A percentile compares a stretch with the other conserved stretches of the same genome.
Conservation (phyloP, 2,113 vertebrate genomes). For the Dryoscopus gambensis region DNA sequence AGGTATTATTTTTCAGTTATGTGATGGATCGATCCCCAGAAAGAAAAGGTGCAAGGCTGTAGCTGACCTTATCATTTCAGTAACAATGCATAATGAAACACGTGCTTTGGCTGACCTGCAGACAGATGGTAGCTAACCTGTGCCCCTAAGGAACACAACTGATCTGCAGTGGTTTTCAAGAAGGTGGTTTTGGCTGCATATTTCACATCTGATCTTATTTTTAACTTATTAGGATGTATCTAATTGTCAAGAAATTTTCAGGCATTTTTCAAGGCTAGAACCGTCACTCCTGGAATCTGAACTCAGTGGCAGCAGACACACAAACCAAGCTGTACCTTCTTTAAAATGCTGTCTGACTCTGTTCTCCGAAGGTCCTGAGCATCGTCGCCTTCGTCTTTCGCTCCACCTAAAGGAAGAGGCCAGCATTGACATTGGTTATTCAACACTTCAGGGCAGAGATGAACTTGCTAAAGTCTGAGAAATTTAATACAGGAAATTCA, state of each 20-base stretch:
- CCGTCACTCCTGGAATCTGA: background rate
- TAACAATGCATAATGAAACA: background rate
- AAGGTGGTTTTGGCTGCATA: background rate
- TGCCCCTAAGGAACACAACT: background rate
- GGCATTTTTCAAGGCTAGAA: background rate
- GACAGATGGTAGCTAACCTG: slow-evolving; percentile 13
- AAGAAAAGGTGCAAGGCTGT: background rate
- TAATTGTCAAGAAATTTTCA: background rate
- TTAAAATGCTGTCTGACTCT: slow-evolving; percentile 90
- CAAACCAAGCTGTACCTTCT: slow-evolving; percentile 79
- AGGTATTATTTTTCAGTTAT: background rate
- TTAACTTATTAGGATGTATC: background rate
- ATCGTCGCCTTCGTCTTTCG: slow-evolving; percentile 86
- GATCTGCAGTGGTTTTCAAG: background rate
- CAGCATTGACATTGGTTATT: background rate
- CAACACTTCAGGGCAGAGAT: background rate
- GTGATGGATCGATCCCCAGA: background rate
- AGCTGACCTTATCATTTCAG: background rate
- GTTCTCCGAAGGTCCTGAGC: slow-evolving; percentile 89
- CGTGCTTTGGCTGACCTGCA: slow-evolving; percentile 3
- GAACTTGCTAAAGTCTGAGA: background rate
- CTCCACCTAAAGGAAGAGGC: slow-evolving; percentile 76
- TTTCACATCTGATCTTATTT: background rate
- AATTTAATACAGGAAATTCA: background rate
- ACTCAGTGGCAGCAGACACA: background rate